These are phyloP conservation scores for Phalera bucephala DNA, from an alignment of 2,888 invertebrate species.

Conservation along the genomic window DNA sequence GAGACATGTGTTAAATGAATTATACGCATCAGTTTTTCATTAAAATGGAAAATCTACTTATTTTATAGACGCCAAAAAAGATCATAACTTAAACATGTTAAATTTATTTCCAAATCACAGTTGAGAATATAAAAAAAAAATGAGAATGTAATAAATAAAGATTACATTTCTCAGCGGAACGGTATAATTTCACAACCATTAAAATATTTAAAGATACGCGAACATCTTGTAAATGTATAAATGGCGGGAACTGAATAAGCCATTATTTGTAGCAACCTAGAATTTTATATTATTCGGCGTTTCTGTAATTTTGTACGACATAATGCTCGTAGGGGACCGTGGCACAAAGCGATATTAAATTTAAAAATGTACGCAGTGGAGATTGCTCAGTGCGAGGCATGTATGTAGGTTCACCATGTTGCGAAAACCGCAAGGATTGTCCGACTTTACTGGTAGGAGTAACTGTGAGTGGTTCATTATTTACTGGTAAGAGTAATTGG, in stretches of 20 bases:
- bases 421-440: background rate
- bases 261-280: slow-evolving; percentile 37
- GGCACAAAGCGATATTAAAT: slow-evolving; percentile 71
- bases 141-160: too few species aligned
- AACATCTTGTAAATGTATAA: slow-evolving; percentile 19
- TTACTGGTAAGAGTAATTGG: too few species aligned
- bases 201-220: slow-evolving; percentile 3
- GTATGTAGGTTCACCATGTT: background rate
- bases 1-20: too few species aligned
- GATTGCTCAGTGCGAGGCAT: slow-evolving; percentile 37
- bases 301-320: slow-evolving; percentile 56
- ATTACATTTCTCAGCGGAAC: too few species aligned
- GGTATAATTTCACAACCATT: slow-evolving; percentile 2
- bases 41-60: too few species aligned
- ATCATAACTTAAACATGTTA: too few species aligned
- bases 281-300: slow-evolving; percentile 52
- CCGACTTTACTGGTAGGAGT: background rate
- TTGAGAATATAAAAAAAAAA: too few species aligned
- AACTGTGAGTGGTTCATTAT: too few species aligned
- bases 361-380: slow-evolving; percentile 65
- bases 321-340: slow-evolving; percentile 48
- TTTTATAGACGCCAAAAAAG: too few species aligned
- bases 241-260: slow-evolving; percentile 21
- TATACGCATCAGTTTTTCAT: too few species aligned
- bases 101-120: too few species aligned